Evolutionary conservation across 2,113 vertebrate species (phyloP).

Genomic region (Cheirogaleus medius): DNA sequence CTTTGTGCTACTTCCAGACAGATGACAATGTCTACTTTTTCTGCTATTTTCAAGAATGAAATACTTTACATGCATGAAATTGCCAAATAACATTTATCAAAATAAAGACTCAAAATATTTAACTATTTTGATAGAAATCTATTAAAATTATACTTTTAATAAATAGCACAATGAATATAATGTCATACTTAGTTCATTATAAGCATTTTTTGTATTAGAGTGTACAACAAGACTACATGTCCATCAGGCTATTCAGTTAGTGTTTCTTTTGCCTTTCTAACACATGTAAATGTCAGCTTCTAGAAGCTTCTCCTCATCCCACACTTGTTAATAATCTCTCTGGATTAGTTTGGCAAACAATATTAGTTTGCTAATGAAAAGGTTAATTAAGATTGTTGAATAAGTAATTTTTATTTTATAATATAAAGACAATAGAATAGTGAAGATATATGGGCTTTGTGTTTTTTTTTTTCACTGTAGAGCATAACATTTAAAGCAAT

Average conservation of each 20-base stretch:
- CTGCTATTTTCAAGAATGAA: not conserved
- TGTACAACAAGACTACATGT: not conserved
- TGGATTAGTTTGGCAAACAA: not conserved
- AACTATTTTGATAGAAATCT: not conserved
- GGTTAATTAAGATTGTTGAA: not conserved
- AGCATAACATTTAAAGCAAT: not conserved
- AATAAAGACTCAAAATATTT: not conserved
- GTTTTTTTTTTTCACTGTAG: not conserved
- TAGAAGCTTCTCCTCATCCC: not conserved
- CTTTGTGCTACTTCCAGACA: not conserved
- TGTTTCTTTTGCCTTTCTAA: not conserved
- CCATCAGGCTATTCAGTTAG: not conserved
- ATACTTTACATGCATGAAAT: not conserved
- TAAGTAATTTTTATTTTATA: not conserved
- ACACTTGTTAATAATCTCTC: not conserved
- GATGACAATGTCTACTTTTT: not conserved
- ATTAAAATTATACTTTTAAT: not conserved
- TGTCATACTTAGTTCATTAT: not conserved
- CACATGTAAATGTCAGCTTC: not conserved
- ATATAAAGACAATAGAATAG: not conserved
- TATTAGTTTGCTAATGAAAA: not conserved
- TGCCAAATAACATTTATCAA: not conserved
- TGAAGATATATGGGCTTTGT: not conserved
- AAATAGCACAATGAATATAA: not conserved
- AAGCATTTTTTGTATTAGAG: not conserved